Evolutionary conservation across 2,888 invertebrate species (phyloP).

Genomic region (Scrobipalpa atriplicella): DNA sequence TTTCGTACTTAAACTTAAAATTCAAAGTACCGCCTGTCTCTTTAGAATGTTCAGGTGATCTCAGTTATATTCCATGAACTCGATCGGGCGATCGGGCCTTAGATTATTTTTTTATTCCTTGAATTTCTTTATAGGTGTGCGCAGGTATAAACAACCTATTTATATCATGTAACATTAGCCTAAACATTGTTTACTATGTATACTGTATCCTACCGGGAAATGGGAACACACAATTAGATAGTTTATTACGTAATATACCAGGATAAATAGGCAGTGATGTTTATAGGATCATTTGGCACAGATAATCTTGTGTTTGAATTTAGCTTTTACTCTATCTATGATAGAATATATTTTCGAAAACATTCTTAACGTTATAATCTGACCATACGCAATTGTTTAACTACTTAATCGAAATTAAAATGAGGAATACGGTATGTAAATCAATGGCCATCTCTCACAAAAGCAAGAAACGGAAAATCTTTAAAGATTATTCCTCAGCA

Average conservation of each 20-base stretch:
- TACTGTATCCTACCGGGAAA: neutral
- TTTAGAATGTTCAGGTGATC: too few relatives aligned
- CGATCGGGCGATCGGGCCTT: too few relatives aligned
- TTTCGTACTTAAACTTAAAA: too few relatives aligned
- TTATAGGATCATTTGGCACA: constrained; percentile 28
- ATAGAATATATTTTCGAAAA: neutral
- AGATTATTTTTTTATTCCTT: too few relatives aligned
- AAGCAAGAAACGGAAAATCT: neutral
- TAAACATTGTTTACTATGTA: constrained; percentile 1
- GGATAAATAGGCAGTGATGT: constrained; percentile 26
- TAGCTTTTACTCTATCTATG: constrained; percentile 1
- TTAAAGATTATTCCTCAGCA: neutral
- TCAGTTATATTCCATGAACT: too few relatives aligned
- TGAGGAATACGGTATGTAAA: constrained; percentile 1
- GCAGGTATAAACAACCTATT: neutral
- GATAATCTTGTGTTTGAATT: constrained; percentile 25
- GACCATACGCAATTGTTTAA: neutral
- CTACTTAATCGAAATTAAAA: neutral
- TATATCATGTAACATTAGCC: neutral
- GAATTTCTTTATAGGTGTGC: too few relatives aligned
- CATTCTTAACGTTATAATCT: neutral
- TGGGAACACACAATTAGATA: neutral
- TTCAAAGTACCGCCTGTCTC: too few relatives aligned
- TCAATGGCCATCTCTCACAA: neutral
- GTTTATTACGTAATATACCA: neutral